Evolutionary conservation across 2,797 vertebrate genomes (phyloP), one percentile per base, ranked within the genome.

Genomic region (Psittacula derbiana): DNA sequence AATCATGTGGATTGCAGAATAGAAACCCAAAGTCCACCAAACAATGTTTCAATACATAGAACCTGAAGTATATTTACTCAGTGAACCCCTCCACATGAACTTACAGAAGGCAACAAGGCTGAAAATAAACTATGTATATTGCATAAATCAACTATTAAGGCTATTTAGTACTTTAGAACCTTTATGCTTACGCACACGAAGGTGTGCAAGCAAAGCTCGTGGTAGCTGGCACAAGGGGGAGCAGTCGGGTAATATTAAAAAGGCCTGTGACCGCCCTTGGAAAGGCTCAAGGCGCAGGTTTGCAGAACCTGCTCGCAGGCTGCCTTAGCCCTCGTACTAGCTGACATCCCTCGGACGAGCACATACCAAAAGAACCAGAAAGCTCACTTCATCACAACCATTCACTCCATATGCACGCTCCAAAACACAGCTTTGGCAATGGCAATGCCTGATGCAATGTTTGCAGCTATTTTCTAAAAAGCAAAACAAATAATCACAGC

Each of bases 171-270:
- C 55, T 36, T 58, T 12, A 36, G 33, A 58, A 25, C 23, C 15
- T 36, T 36, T 36, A 25, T 36, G 57, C 23, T 23, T 58, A 25
- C 15, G 57, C 33, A 6, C 23, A 8, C 23, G 15, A 36, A 38
- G 21, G 14, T 15, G 30, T 1, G 18, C 1, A 19, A 23, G 16
- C 25, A 15, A 30, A 73, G 30, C 30, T 36, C 12, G 16, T 0
- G 21, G 36, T 6, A 49, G 44, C 52, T 27, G 20, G 91, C 96
- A 40, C 94, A 58, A 97, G 96, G 58, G 94, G 95, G 95, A 96
- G 96, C 89, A 95, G 53, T 94, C 10, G 93, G 89, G 89, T 76
- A 72, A 6, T 0, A 4, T 3, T 74, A 2, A 11, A 8, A 7
- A 10, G 33, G 52, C 41, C 38, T 30, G 19, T 1, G 40, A 41